Evolutionary conservation across 2,888 invertebrate species (phyloP), one percentile per base, ranked within the genome.

Genomic region (Lithophane socia): DNA sequence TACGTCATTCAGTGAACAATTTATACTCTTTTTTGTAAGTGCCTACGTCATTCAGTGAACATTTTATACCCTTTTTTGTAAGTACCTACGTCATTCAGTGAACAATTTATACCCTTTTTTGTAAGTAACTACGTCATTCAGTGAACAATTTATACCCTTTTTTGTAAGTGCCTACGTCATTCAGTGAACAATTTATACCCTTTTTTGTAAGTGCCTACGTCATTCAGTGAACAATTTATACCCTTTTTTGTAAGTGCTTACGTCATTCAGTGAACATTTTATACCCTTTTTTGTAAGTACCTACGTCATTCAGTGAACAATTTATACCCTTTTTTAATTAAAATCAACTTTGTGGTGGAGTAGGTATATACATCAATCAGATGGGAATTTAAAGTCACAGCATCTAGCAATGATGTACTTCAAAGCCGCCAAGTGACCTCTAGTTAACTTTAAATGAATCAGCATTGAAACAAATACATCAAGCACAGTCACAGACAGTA

Each of bases 401-500:
- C 4, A 13, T 21, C 9, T 21, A 52, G 29, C 9, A 52, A 16
- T 52, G 21, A 12, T 16, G 16, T 37, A 37, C 37, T 21, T 54
- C 10, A n/a, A n/a, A 56, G n/a, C n/a, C 5, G 2, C 7, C 47
- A 56, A 44, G 21, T 58, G 16, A 68, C 68, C 67, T 54, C 52
- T n/a, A 63, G 12, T 12, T 52, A 44, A 67, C 47, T 37, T 29
- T 10, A 68, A 58, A 73, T 63, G n/a, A 71, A 73, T 65, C 64
- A 74, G 12, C 52, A 42, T 24, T 44, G 21, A 73, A 75, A 67
- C 61, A 81, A 80, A 80, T 79, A 65, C 18, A 79, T 60, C 54
- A 80, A 49, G 66, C 47, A 75, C 73, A 87, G 63, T 65, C 61
- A 60, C 29, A 29, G 82, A 76, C 79, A 67, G 70, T 81, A 81